These are phyloP conservation scores for Puma concolor DNA, from an alignment of 2,113 vertebrate genomes.

Conservation along the genomic window DNA sequence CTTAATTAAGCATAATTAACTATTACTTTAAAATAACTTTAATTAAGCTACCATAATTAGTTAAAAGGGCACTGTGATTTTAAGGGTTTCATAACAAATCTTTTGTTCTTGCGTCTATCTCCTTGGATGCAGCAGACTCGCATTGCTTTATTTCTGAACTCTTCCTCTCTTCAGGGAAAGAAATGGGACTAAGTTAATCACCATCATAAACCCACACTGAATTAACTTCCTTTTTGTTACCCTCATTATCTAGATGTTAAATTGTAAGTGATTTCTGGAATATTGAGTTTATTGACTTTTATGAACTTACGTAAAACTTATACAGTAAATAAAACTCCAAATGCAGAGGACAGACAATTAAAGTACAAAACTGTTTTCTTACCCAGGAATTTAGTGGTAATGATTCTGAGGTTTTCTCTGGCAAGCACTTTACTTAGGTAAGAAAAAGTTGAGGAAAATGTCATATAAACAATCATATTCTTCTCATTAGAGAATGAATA, in stretches of 20 bases:
- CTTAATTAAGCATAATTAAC: conserved; percentile 81
- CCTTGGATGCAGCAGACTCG: neutral
- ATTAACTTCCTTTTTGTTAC: conserved; percentile 70
- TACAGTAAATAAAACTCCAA: conserved; percentile 72
- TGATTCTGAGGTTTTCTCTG: conserved; percentile 19
- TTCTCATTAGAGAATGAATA: neutral
- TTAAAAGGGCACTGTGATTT: conserved; percentile 73
- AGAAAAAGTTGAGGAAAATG: neutral
- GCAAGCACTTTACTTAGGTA: neutral
- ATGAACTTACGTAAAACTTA: conserved; percentile 56
- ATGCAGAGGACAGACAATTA: conserved; percentile 22
- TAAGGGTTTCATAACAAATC: conserved; percentile 72
- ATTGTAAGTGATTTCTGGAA: conserved; percentile 65
- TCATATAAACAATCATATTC: neutral
- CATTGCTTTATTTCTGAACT: conserved; percentile 39
- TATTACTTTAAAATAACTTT: conserved; percentile 83
- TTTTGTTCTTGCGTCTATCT: conserved; percentile 74
- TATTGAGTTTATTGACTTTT: conserved; percentile 72
- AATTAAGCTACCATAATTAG: conserved; percentile 80
- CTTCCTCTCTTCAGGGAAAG: conserved; percentile 32
- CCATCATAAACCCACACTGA: conserved; percentile 55
- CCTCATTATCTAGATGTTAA: conserved; percentile 69
- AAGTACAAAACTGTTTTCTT: conserved; percentile 45
- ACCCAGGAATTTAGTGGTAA: neutral
- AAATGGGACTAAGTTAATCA: conserved; percentile 57